phyloP scores from a whole-genome alignment of 23 tunicate species.

The Styela clava region DNA sequence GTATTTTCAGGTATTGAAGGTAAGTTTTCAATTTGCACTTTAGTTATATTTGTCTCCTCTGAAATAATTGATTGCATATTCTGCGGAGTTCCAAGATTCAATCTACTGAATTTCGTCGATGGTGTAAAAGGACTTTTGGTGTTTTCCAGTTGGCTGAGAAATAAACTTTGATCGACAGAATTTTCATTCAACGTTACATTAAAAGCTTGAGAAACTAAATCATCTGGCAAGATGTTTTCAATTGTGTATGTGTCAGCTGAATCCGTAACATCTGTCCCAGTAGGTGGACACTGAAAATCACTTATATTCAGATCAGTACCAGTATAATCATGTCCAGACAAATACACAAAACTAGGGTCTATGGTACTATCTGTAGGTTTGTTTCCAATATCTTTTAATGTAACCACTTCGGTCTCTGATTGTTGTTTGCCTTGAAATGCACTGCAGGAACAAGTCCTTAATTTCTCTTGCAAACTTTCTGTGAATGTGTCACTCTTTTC shows the following conservation, averaged over 20 bases:
- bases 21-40: not conserved
- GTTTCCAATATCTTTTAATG: not conserved
- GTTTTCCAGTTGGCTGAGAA: not conserved
- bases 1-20: not conserved
- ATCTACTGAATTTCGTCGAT: not conserved
- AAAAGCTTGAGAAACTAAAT: conserved; percentile 9
- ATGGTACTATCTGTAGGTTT: not conserved
- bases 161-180: conserved; percentile 1
- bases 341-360: not conserved
- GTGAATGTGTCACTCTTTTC: conserved; percentile 47
- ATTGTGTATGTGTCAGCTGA: not conserved
- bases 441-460: conserved; percentile 8
- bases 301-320: not conserved
- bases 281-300: not conserved
- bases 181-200: not conserved
- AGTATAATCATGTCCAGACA: not conserved
- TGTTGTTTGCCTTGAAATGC: not conserved
- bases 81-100: not conserved
- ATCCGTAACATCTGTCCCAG: not conserved
- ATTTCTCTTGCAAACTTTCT: conserved; percentile 33
- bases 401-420: not conserved
- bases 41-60: not conserved
- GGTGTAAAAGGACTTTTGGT: conserved; percentile 5
- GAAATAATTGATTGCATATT: not conserved
- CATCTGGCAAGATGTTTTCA: conserved; percentile 1